Percentiles rank a stretch among this genome's conserved stretches.
These are phyloP conservation scores for Machaerirhynchus nigripectus DNA, from an alignment of 2,113 vertebrate species.

Conservation along the genomic window DNA sequence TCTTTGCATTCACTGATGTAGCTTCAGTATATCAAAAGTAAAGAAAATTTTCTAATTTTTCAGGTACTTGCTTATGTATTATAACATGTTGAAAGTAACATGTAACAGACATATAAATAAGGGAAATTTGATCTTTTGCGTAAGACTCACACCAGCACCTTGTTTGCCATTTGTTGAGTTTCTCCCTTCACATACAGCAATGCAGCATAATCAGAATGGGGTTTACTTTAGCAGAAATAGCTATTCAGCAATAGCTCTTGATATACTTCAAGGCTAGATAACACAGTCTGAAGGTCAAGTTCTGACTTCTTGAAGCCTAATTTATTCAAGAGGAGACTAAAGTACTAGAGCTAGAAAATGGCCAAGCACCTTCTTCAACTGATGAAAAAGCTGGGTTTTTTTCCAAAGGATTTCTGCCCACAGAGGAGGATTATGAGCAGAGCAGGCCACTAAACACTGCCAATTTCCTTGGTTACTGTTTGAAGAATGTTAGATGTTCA, in stretches of 20 bases:
- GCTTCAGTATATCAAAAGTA: not conserved
- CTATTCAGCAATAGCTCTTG: conserved; percentile 14
- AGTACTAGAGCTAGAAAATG: conserved; percentile 46
- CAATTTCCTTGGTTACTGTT: conserved; percentile 70
- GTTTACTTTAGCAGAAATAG: conserved; percentile 23
- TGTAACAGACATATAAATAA: not conserved
- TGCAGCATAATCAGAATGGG: not conserved
- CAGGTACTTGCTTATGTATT: not conserved
- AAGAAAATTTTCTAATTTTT: not conserved
- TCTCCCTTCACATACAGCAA: not conserved
- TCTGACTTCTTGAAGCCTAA: conserved; percentile 45
- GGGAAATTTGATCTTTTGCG: not conserved
- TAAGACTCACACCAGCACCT: not conserved
- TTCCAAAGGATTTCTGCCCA: conserved; percentile 46
- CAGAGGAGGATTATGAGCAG: conserved; percentile 56
- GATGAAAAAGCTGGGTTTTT: conserved; percentile 25
- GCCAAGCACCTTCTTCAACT: conserved; percentile 19
- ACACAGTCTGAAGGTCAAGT: conserved; percentile 48
- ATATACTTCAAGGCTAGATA: conserved; percentile 43
- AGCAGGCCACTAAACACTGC: conserved; percentile 50
- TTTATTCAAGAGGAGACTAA: conserved; percentile 61
- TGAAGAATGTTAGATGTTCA: conserved; percentile 58
- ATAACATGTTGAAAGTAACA: not conserved
- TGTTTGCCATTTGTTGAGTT: not conserved
- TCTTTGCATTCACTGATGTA: not conserved